Base-by-base conservation (phyloP, 2,113 vertebrate genomes). In the Amphilophus citrinellus region DNA sequence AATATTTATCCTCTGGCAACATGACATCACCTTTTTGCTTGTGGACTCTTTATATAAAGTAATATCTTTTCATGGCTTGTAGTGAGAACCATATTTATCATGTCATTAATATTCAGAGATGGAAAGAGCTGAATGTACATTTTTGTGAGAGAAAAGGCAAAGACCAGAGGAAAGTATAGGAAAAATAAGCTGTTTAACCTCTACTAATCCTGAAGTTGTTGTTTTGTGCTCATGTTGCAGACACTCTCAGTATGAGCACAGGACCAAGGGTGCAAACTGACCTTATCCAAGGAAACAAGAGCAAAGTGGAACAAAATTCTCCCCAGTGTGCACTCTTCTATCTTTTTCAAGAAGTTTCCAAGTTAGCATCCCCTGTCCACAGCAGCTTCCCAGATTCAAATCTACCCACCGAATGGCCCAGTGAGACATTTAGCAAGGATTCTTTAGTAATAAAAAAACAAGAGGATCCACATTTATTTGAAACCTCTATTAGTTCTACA, bases 271-370 rank as follows among this genome's bases (percentile, higher is more conserved):
- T 66, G 61, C 83, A 85, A 71, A 62, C 76, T n/a, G 61, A 79
- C 44, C 75, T 91, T 39, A 82, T 56, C 6, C 85, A 85, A 37
- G 87, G 60, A 80, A 83, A 39, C 81, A 83, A 90, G 65, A 87
- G 22, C 32, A 18, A 73, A 39, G 44, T 15, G 22, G 92, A 94
- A 53, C 81, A 87, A 5, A 87, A 92, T 35, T 86, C 76, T 22
- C 84, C 95, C 2, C 87, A 85, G 63, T 93, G 94, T 65, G 90
- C 94, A 3, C 93, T 96, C 59, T 84, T 96, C 35, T 93, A 93
- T 82, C 95, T 96, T 76, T 92, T 96, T 53, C 96, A 94, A 77
- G 96, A 97, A 88, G 95, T 95, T 24, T 95, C 96, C 10, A 96
- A 94, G 57, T 88, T 96, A 6, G 84, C 87, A 1, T 77, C 93